Base-by-base conservation (phyloP, 2,888 invertebrate genomes). In the Drosophila niveifrons region DNA sequence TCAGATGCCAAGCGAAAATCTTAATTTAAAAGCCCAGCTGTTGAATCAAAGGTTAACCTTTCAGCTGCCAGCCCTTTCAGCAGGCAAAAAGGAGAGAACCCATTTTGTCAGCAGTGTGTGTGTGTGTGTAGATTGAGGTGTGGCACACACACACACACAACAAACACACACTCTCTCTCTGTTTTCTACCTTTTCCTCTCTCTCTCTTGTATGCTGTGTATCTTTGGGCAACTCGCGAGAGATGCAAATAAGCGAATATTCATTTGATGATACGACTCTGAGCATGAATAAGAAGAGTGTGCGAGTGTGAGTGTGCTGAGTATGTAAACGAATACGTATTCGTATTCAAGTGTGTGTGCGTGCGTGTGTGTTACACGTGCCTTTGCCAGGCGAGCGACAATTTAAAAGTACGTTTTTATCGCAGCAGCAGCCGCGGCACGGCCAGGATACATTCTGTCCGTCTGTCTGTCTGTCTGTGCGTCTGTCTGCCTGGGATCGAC, bases 161-260 rank as follows among this genome's bases (percentile, higher is more conserved):
- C 31, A 23, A 9, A 31, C 55, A 48, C 62, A 50, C 57, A 39
- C 28, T 11, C 47, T 31, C 48, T 41, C 44, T 57, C 23, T 51
- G 53, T 72, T 28, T 9, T 18, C 29, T 23, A 13, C n/a, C 29
- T 9, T 50, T n/a, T 23, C 4, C 18, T 11, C 44, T 23, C 13
- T 9, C 29, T 18, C 7, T 43, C 18, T 34, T 29, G 17, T 43
- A 23, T 53, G 15, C 62, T 17, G 62, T 52, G 75, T 80, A 66
- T 79, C 71, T 70, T 77, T 67, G 47, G 58, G 65, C 80, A 58
- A 77, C 66, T 75, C 65, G 69, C 69, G 75, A 48, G 80, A 72
- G 81, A 85, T 85, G 84, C 82, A 86, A 85, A 85, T 84, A 85
- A 85, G 84, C 86, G 84, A 86, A 85, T 86, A 86, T 86, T 85